Conservation (phyloP, 2,797 vertebrate species). For the Galagoides demidoff region DNA sequence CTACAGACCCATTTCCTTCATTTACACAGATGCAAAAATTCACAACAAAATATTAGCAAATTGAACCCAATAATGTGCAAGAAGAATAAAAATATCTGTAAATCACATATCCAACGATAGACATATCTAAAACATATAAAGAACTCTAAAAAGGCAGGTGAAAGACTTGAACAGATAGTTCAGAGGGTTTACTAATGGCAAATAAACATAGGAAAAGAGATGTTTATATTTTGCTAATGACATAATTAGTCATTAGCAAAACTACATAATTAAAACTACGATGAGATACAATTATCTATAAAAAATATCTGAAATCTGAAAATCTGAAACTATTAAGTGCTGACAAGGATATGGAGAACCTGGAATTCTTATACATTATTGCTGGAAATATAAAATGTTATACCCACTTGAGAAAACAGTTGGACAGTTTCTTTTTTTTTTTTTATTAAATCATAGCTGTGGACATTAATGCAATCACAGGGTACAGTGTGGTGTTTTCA, state of each 20-base stretch:
- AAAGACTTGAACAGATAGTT: not conserved
- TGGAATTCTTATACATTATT: not conserved
- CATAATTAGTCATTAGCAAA: not conserved
- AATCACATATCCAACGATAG: not conserved
- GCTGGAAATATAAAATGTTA: conserved; percentile 1
- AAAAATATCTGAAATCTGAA: not conserved
- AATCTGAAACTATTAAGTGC: not conserved
- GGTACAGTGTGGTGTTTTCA: too few relatives aligned
- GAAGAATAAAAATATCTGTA: not conserved
- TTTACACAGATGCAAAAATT: not conserved
- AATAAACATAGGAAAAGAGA: not conserved
- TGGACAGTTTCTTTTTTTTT: not conserved
- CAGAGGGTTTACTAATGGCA: not conserved
- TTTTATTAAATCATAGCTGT: too few relatives aligned
- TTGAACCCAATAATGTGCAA: not conserved
- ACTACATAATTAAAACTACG: not conserved
- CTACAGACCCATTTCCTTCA: not conserved
- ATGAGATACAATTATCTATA: not conserved
- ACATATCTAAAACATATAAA: not conserved
- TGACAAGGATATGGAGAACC: not conserved
- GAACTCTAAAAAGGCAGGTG: not conserved
- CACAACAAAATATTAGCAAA: not conserved
- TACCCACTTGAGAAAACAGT: not conserved
- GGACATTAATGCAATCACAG: too few relatives aligned
- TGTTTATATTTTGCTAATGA: not conserved